Evolutionary conservation across 2,797 vertebrate genomes (phyloP).

Genomic region (Platalea minor): DNA sequence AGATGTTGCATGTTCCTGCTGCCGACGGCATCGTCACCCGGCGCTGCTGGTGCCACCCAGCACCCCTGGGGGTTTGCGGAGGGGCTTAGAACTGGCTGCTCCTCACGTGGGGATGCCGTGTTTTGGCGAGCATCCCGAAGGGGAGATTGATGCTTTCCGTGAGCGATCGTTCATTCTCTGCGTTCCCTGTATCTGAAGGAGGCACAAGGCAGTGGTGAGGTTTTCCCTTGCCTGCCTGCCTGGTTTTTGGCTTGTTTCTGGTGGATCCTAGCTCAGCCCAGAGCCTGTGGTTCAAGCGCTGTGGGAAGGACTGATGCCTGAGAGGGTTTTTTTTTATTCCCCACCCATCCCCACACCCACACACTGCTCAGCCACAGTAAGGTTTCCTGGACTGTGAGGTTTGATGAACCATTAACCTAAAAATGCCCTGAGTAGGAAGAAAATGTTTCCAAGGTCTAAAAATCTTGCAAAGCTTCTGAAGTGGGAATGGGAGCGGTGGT

Average conservation of each 20-base stretch:
- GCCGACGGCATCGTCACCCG: neutral
- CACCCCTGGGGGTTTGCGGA: neutral
- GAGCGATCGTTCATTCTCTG: rapidly evolving
- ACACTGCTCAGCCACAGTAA: neutral
- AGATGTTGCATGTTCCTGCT: rapidly evolving
- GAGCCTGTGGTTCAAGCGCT: neutral
- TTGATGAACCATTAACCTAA: conserved; percentile 51
- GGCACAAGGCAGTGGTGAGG: neutral
- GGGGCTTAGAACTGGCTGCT: neutral
- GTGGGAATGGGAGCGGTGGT: conserved; percentile 36
- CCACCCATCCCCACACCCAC: neutral
- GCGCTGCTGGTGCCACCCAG: neutral
- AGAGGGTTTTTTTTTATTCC: neutral
- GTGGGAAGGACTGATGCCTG: neutral
- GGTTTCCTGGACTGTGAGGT: conserved; percentile 41
- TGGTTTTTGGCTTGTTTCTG: neutral
- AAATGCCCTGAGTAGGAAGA: conserved; percentile 43
- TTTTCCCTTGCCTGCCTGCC: neutral
- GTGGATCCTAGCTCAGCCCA: neutral
- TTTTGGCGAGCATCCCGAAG: neutral
- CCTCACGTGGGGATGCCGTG: rapidly evolving
- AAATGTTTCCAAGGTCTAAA: conserved; percentile 38
- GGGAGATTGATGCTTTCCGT: neutral
- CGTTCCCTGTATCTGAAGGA: neutral
- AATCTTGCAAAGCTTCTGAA: conserved; percentile 13